Conservation (phyloP, 2,113 vertebrate species). For the Harpagus bidentatus region DNA sequence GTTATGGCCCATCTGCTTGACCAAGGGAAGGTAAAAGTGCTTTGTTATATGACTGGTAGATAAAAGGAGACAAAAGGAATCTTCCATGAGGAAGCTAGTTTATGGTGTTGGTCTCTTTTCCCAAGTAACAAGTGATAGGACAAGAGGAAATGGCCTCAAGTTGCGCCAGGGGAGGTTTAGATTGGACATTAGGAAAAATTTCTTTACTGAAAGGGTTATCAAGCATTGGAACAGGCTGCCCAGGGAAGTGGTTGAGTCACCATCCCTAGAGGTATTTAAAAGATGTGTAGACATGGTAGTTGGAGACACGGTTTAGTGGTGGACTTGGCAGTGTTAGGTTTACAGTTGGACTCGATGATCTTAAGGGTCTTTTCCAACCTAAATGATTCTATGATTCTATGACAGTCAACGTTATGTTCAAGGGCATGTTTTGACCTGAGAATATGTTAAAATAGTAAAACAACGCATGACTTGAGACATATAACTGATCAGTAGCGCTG, state of each 20-base stretch:
- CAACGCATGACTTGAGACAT: background rate
- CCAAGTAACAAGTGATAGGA: background rate
- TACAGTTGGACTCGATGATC: background rate
- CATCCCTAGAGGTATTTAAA: background rate
- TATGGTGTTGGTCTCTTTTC: background rate
- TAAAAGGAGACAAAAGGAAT: background rate
- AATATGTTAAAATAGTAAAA: background rate
- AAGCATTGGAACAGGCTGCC: background rate
- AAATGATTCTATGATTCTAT: background rate
- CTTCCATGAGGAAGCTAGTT: background rate
- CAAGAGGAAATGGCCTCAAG: background rate
- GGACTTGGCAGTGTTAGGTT: background rate
- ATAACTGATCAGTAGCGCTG: background rate
- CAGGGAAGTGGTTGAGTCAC: background rate
- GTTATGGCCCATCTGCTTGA: background rate
- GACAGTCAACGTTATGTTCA: background rate
- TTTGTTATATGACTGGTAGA: background rate
- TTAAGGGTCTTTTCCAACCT: background rate
- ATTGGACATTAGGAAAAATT: background rate
- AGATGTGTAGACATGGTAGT: background rate
- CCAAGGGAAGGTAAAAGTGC: background rate
- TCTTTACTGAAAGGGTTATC: background rate
- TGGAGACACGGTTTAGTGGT: background rate
- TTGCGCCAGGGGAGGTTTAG: background rate
- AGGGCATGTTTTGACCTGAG: background rate